phyloP scores from a whole-genome alignment of 2,797 vertebrate species.

The Danio albolineatus region DNA sequence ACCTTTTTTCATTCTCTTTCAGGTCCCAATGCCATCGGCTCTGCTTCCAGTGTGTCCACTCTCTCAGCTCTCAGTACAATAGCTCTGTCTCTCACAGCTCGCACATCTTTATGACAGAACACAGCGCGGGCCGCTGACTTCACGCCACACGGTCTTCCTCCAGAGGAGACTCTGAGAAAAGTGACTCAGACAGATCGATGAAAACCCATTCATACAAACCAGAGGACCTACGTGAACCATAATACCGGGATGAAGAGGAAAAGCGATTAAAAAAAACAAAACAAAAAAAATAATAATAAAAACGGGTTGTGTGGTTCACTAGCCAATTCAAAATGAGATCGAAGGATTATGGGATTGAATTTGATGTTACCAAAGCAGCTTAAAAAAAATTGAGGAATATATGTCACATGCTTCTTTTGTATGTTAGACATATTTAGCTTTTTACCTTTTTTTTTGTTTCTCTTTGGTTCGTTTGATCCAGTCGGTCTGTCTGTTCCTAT shows the following conservation, averaged over 20 bases:
- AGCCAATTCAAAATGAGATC: conserved; percentile 84
- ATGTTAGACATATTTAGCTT: conserved; percentile 97
- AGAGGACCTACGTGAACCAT: conserved; percentile 2
- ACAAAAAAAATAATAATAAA: no score
- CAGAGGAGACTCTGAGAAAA: conserved; percentile 75
- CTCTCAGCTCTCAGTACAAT: conserved; percentile 97
- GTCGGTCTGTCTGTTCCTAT: conserved; percentile 46
- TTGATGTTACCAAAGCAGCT: conserved; percentile 99
- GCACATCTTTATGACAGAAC: conserved; percentile 98
- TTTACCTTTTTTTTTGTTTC: conserved; percentile 80
- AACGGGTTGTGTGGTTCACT: conserved; percentile 71
- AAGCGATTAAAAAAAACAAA: conserved; percentile 50
- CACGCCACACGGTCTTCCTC: conserved; percentile 50
- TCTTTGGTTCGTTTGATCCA: conserved; percentile 48
- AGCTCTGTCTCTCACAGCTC: conserved; percentile 96
- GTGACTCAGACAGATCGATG: conserved; percentile 62
- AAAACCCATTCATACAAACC: conserved; percentile 74
- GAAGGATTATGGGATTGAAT: conserved; percentile 87
- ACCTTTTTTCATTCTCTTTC: conserved; percentile 56
- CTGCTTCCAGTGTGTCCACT: conserved; percentile 92
- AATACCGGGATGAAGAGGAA: conserved; percentile 67
- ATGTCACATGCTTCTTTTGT: conserved; percentile 99
- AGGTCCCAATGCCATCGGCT: conserved; percentile 92
- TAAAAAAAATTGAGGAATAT: conserved; percentile 81
- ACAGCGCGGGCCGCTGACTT: conserved; percentile 68